phyloP scores from a whole-genome alignment of 2,888 invertebrate species.

The Cosmia pyralina region DNA sequence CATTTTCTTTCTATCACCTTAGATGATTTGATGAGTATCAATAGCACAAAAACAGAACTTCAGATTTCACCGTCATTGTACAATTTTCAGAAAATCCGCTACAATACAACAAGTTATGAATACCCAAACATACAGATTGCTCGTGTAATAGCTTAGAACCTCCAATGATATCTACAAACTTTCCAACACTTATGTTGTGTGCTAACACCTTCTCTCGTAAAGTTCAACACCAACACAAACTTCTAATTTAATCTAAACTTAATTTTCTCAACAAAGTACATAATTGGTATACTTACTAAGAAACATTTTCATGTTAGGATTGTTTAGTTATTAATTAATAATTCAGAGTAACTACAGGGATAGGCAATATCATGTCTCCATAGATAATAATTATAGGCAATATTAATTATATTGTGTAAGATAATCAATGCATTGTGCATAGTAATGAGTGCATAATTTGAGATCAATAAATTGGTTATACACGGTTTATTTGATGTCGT shows the following conservation, averaged over 20 bases:
- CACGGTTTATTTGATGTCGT: no score
- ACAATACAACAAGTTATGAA: background rate
- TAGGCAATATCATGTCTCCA: background rate
- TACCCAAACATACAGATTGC: conserved; percentile 2
- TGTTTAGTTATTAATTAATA: conserved; percentile 18
- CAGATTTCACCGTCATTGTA: no score
- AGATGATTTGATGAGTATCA: no score
- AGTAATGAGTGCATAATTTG: conserved; percentile 7
- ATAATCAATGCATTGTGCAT: background rate
- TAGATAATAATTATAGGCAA: background rate
- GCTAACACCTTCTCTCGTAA: conserved; percentile 28
- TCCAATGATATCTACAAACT: conserved; percentile 20
- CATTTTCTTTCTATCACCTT: no score
- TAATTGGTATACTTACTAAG: conserved; percentile 17
- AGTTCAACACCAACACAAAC: conserved; percentile 44
- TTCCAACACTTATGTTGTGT: conserved; percentile 11
- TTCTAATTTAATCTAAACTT: conserved; percentile 59
- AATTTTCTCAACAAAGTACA: conserved; percentile 43
- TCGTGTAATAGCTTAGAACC: conserved; percentile 1
- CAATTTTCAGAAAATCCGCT: background rate
- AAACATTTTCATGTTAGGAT: conserved; percentile 29
- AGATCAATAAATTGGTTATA: background rate
- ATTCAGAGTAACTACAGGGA: background rate
- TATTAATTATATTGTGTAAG: conserved; percentile 6
- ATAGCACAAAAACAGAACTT: no score